These are phyloP conservation scores for Menidia beryllina DNA, from an alignment of 2,113 vertebrate genomes.

Conservation along the genomic window DNA sequence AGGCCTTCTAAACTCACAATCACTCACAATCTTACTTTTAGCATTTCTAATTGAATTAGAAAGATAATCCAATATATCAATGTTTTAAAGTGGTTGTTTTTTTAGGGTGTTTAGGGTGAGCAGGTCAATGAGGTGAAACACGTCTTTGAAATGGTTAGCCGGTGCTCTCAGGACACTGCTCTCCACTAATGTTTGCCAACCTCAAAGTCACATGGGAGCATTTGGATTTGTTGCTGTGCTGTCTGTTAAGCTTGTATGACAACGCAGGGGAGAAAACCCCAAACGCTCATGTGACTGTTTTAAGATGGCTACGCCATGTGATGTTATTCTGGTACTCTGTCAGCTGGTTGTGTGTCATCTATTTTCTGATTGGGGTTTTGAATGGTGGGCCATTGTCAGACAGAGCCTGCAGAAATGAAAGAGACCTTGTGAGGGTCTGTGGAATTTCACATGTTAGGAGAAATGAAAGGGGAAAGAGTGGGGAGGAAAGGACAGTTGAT, in stretches of 20 bases:
- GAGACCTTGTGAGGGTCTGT: slow-evolving; percentile 51
- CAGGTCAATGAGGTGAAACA: not conserved
- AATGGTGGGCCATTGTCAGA: slow-evolving; percentile 61
- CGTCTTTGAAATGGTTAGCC: not conserved
- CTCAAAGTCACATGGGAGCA: slow-evolving; percentile 25
- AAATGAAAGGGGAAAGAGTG: not conserved
- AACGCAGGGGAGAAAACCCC: not conserved
- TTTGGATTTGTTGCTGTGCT: not conserved
- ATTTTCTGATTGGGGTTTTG: slow-evolving; percentile 41
- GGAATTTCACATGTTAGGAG: slow-evolving; percentile 56
- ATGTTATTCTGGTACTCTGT: slow-evolving; percentile 63
- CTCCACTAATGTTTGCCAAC: not conserved
- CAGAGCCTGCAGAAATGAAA: slow-evolving; percentile 38
- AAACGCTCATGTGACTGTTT: slow-evolving; percentile 49
- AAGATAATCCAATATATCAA: not conserved
- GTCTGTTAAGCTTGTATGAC: not conserved
- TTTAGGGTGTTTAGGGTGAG: too few species aligned
- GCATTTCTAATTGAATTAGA: not conserved
- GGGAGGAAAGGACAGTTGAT: not conserved
- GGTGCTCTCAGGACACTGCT: not conserved
- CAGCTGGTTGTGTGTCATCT: slow-evolving; percentile 58
- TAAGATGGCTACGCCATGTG: slow-evolving; percentile 47
- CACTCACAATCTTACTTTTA: not conserved
- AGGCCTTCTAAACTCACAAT: not conserved
- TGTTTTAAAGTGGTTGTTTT: too few species aligned